These are phyloP conservation scores for Taenioides sp. DNA, from an alignment of 2,797 vertebrate genomes.

Conservation along the genomic window DNA sequence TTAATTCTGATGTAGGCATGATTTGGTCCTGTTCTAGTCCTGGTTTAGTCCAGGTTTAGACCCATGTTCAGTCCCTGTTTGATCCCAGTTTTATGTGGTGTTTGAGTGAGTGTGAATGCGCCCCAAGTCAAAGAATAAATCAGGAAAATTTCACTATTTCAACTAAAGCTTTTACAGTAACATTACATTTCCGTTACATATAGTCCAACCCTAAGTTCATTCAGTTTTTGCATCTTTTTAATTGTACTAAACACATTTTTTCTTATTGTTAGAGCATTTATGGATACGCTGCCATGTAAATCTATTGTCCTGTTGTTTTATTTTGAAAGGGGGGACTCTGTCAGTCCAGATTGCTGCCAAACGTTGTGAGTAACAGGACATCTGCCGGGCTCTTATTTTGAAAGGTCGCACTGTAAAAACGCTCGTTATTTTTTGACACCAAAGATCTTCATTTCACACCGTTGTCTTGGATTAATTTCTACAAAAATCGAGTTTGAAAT, in stretches of 20 bases:
- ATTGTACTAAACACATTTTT: slow-evolving; percentile 11
- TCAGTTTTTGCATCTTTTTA: neutral
- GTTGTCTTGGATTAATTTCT: slow-evolving; percentile 59
- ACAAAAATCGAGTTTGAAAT: slow-evolving; percentile 30
- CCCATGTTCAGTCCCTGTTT: too few relatives aligned
- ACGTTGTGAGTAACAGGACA: slow-evolving; percentile 80
- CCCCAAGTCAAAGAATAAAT: too few relatives aligned
- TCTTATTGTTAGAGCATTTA: slow-evolving; percentile 9
- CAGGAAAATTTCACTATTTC: too few relatives aligned
- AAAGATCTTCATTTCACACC: slow-evolving; percentile 74
- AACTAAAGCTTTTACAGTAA: too few relatives aligned
- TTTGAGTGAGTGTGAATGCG: too few relatives aligned
- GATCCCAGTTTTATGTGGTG: too few relatives aligned
- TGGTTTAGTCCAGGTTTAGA: too few relatives aligned
- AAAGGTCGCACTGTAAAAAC: slow-evolving; percentile 63
- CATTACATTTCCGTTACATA: too few relatives aligned
- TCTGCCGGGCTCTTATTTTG: slow-evolving; percentile 81
- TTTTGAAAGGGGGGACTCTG: slow-evolving; percentile 53
- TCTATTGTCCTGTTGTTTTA: slow-evolving; percentile 52
- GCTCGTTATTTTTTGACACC: slow-evolving; percentile 71
- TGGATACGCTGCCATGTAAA: slow-evolving; percentile 81
- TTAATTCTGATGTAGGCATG: too few relatives aligned
- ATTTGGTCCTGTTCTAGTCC: too few relatives aligned
- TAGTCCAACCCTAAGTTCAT: neutral
- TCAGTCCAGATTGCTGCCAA: slow-evolving; percentile 81